Percentiles rank a stretch among this genome's conserved stretches.
Conservation (phyloP, 2,888 invertebrate species). For the Ochropacha duplaris region DNA sequence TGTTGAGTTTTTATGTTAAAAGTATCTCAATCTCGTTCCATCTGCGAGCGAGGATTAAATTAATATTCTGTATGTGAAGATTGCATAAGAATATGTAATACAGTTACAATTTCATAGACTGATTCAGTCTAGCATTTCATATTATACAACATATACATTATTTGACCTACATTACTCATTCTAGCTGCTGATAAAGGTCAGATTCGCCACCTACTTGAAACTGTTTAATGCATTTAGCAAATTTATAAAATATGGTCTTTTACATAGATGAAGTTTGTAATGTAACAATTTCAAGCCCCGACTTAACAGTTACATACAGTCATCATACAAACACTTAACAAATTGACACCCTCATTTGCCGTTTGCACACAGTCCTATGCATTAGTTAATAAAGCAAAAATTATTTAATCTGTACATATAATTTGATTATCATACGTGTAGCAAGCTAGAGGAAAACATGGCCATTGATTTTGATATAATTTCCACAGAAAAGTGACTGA, state of each 20-base stretch:
- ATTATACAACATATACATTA: constrained; percentile 26
- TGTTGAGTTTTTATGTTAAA: too few relatives aligned
- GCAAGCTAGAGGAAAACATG: constrained; percentile 44
- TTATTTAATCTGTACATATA: constrained; percentile 34
- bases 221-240: constrained; percentile 5
- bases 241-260: too few relatives aligned
- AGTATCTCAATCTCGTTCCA: too few relatives aligned
- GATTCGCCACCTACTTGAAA: constrained; percentile 34
- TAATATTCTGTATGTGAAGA: too few relatives aligned
- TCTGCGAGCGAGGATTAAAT: too few relatives aligned
- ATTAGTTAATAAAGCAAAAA: constrained; percentile 23
- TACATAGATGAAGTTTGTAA: background rate
- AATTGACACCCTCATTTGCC: constrained; percentile 60
- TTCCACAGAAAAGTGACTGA: background rate
- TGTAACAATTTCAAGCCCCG: constrained; percentile 16
- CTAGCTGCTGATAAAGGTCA: constrained; percentile 10
- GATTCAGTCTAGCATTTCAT: constrained; percentile 11
- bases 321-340: constrained; percentile 39
- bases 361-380: constrained; percentile 47
- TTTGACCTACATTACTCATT: constrained; percentile 19
- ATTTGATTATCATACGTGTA: constrained; percentile 29
- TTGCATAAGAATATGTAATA: background rate
- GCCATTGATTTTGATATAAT: constrained; percentile 23
- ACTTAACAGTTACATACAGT: constrained; percentile 17
- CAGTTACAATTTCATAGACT: background rate